Percentiles rank a stretch among this genome's conserved stretches.
These are phyloP conservation scores for Nemotelus pantherinus DNA, from an alignment of 2,888 invertebrate species.

Conservation along the genomic window DNA sequence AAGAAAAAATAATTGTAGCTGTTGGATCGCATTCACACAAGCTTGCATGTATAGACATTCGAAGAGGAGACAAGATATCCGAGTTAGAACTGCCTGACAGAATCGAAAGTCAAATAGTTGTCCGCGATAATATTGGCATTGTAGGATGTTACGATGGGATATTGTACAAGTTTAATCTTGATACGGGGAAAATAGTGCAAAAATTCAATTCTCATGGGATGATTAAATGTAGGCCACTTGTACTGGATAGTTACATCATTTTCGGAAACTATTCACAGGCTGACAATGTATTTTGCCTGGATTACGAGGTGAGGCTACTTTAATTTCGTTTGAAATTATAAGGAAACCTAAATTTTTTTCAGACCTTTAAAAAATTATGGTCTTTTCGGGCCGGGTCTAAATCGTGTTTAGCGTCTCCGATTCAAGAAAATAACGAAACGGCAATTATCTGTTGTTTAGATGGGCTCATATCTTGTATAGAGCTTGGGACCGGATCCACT, in stretches of 20 bases:
- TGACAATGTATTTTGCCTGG: constrained; percentile 59
- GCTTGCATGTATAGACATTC: constrained; percentile 70
- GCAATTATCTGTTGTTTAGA: constrained; percentile 67
- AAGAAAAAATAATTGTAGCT: constrained; percentile 65
- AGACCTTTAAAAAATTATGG: constrained; percentile 54
- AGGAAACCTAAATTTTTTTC: background rate
- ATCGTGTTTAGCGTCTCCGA: constrained; percentile 67
- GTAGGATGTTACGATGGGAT: constrained; percentile 83
- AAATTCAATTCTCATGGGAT: constrained; percentile 65
- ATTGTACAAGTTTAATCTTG: constrained; percentile 72
- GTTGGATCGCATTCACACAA: constrained; percentile 81
- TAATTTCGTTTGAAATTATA: background rate
- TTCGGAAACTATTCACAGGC: constrained; percentile 67
- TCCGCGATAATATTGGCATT: constrained; percentile 67
- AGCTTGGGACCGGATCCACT: constrained; percentile 64
- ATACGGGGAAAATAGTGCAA: constrained; percentile 71
- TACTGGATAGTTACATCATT: constrained; percentile 73
- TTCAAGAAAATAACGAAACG: constrained; percentile 55
- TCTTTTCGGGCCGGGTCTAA: constrained; percentile 63
- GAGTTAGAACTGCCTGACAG: constrained; percentile 71
- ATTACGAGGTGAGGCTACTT: constrained; percentile 53
- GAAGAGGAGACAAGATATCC: constrained; percentile 67
- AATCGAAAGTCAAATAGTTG: constrained; percentile 75
- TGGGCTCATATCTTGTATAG: constrained; percentile 67
- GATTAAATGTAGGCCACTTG: constrained; percentile 66